Base-by-base conservation (phyloP, 2,888 invertebrate genomes). In the Panopea generosa region DNA sequence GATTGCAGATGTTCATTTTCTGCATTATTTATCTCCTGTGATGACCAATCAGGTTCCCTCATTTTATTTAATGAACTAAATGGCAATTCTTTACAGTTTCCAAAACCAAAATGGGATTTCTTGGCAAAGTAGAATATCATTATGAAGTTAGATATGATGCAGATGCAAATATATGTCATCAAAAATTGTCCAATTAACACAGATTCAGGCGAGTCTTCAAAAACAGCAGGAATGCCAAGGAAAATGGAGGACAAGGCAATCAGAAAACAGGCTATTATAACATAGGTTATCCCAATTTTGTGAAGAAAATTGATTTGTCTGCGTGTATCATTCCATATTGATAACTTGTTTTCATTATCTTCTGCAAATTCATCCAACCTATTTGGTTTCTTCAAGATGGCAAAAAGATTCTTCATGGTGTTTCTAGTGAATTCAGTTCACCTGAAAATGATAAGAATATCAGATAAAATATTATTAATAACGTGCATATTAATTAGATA, bases 61-160 rank as follows among this genome's bases (percentile, higher is more conserved):
- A 49, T 80, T 68, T 45, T 40, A 24, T 49, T 70, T 50, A 59
- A 22, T 24, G 52, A 50, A 45, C 38, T 59, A 24, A 73, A 49
- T 16, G 84, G 85, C 9, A 84, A 57, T 49, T 76, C 77, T n/a
- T 43, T 63, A 22, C 60, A 38, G 43, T 24, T 18, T 45, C 50
- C 49, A 20, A 50, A 9, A 16, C 69, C 53, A 70, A 70, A 73
- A 53, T 72, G 77, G 7, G 86, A 85, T 29, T 80, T 86, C 26
- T 65, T 67, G 0, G 77, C 78, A 22, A 74, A 76, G 49, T 70
- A 69, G 2, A 83, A 49, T n/a, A 87, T 69, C 55, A 87, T 74
- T 0, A 83, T 11, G 61, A 85, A 89, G 73, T 90, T 89, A 16
- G 80, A 69, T 20, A 84, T 18, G 9, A 82, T 73, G 59, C 82